Base-by-base conservation (phyloP, 2,113 vertebrate genomes). In the Pachycephala philippinensis region DNA sequence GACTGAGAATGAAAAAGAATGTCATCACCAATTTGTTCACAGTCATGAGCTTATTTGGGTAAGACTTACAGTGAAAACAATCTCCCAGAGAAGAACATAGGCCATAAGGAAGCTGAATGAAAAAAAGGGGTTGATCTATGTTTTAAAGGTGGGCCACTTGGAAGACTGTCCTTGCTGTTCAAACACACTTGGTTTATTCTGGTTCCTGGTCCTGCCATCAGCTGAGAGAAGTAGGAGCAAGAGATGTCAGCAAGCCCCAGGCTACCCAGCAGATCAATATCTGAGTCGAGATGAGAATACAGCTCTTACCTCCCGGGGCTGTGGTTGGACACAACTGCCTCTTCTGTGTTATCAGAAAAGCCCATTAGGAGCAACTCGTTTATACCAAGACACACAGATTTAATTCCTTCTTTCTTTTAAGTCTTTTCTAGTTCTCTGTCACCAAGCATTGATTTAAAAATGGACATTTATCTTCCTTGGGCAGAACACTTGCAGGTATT, bases 351-450 rank as follows among this genome's bases (percentile, higher is more conserved):
- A 80, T 66, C 54, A 91, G 85, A 93, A 94, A 89, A 87, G 63
- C 59, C 82, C 59, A 70, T 93, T 95, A 90, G 74, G 13, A 74
- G 71, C 75, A 88, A 88, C 50, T 28, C 3, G 0, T 88, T 96
- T 91, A 80, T 90, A 64, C 63, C 50, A 66, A 79, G 59, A 90
- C 54, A 88, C 77, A 70, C 11, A 72, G 75, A 72, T 83, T 72
- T 83, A 90, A 87, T 94, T 89, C 68, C 44, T 81, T 93, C 70
- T 89, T 87, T 88, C 80, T 90, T 91, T 92, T 86, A 91, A 76
- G 44, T 69, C 37, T 26, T 68, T 87, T 93, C 54, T 66, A 87
- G 68, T 77, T 86, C 54, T 77, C 63, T 40, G n/a, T 74, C 54
- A 80, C 30, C 54, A 85, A 91, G 87, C 50, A 57, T 11, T 86